Percentiles rank a stretch among this genome's conserved stretches.
These are phyloP conservation scores for Apamea sordens DNA, from an alignment of 2,888 invertebrate species.

Conservation along the genomic window DNA sequence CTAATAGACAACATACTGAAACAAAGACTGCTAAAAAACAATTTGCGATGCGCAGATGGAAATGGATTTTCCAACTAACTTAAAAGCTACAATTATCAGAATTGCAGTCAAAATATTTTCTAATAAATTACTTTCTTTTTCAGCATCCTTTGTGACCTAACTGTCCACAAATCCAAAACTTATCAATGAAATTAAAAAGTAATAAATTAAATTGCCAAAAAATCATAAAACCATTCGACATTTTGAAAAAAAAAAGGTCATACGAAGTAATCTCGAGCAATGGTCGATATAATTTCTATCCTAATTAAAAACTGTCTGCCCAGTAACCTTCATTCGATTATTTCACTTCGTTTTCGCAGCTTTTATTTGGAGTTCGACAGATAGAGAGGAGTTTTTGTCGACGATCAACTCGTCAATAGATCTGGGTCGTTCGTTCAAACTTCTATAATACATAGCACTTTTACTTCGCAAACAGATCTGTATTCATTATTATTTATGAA, in stretches of 20 bases:
- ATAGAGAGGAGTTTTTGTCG: constrained; percentile 80
- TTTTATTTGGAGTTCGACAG: constrained; percentile 80
- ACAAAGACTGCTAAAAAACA: background rate
- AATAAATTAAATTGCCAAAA: background rate
- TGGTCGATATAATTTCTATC: constrained; percentile 7
- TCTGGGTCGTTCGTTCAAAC: constrained; percentile 84
- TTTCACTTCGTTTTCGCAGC: constrained; percentile 80
- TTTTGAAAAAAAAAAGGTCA: background rate
- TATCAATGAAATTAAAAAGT: background rate
- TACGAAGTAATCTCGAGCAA: constrained; percentile 14
- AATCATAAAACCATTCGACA: background rate
- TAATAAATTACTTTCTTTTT: background rate
- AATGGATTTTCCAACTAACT: background rate
- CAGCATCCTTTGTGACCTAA: background rate
- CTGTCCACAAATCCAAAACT: background rate
- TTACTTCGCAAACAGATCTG: constrained; percentile 83
- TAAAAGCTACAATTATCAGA: constrained; percentile 5
- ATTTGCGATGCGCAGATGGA: background rate
- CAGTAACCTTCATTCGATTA: constrained; percentile 65
- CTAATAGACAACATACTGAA: background rate
- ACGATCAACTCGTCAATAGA: constrained; percentile 79
- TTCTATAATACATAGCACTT: constrained; percentile 85
- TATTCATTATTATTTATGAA: constrained; percentile 58
- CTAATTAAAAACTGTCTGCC: constrained; percentile 36
- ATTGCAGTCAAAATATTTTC: background rate